Conservation (phyloP, 1,140 invertebrate genomes). For the Drosophila tropicalis region DNA sequence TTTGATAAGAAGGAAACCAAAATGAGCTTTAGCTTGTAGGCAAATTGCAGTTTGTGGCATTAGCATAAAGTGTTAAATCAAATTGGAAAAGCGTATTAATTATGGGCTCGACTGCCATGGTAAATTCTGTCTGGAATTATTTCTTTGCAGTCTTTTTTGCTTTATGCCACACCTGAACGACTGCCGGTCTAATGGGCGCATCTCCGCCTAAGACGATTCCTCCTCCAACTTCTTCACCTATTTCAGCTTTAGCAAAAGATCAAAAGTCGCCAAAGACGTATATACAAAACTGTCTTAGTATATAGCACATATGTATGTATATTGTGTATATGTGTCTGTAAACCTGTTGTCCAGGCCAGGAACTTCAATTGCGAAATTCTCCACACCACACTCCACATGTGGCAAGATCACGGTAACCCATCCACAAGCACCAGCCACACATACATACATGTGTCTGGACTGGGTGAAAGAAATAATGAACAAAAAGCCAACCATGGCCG, state of each 20-base stretch:
- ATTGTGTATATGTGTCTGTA: not conserved
- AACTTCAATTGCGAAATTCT: slow-evolving; percentile 51
- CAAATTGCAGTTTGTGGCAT: slow-evolving; percentile 29
- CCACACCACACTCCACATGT: slow-evolving; percentile 37
- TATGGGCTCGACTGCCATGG: slow-evolving; percentile 37
- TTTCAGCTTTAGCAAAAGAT: slow-evolving; percentile 45
- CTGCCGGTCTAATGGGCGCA: slow-evolving; percentile 69
- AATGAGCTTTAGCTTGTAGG: slow-evolving; percentile 4
- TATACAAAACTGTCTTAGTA: not conserved
- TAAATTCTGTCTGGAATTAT: slow-evolving; percentile 6
- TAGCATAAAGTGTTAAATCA: slow-evolving; percentile 48
- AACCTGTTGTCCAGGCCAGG: slow-evolving; percentile 44
- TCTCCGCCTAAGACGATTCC: slow-evolving; percentile 39
- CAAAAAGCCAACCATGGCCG: slow-evolving; percentile 37
- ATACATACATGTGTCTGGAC: slow-evolving; percentile 1
- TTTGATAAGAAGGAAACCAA: not conserved
- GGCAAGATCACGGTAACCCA: slow-evolving; percentile 41
- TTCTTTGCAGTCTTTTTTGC: not conserved
- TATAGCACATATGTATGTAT: not conserved
- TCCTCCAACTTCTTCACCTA: slow-evolving; percentile 8
- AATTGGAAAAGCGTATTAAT: slow-evolving; percentile 52
- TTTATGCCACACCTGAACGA: slow-evolving; percentile 64
- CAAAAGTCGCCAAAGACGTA: slow-evolving; percentile 56
- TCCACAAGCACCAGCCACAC: not conserved
- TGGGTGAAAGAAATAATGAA: slow-evolving; percentile 13